Percentiles rank a stretch among this genome's conserved stretches.
phyloP scores from a whole-genome alignment of 1,140 invertebrate genomes.

The Tetramorium alpestre region DNA sequence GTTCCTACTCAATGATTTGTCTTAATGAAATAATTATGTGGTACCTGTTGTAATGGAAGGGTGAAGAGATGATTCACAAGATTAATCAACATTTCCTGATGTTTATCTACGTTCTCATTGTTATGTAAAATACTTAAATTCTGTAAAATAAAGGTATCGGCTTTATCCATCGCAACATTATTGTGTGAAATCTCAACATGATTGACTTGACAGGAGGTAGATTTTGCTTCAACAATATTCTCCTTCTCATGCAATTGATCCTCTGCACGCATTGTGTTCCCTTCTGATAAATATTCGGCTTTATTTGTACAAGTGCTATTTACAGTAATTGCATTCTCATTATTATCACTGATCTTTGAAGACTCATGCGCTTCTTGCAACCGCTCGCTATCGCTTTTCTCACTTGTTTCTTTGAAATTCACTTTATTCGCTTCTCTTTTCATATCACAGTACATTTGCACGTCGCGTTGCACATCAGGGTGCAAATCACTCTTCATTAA shows the following conservation, averaged over 20 bases:
- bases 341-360: constrained; percentile 44
- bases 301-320: constrained; percentile 1
- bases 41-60: constrained; percentile 81
- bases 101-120: constrained; percentile 71
- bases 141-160: constrained; percentile 68
- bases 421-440: constrained; percentile 82
- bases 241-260: background rate
- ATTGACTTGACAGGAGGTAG: background rate
- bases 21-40: constrained; percentile 35
- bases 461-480: constrained; percentile 77
- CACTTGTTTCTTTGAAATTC: constrained; percentile 26
- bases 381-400: constrained; percentile 8
- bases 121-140: constrained; percentile 73
- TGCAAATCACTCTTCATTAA: constrained; percentile 86
- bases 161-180: constrained; percentile 64
- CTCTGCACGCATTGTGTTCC: background rate
- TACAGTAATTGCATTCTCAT: background rate
- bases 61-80: constrained; percentile 81
- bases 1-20: constrained; percentile 46
- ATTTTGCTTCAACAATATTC: background rate
- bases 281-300: constrained; percentile 13
- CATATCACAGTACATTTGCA: constrained; percentile 84
- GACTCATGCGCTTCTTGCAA: constrained; percentile 31
- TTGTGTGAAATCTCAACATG: constrained; percentile 18
- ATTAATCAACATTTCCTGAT: constrained; percentile 78